Percentiles rank a stretch among this genome's conserved stretches.
Evolutionary conservation across 2,888 invertebrate genomes (phyloP).

Genomic region (Ophraella communa): DNA sequence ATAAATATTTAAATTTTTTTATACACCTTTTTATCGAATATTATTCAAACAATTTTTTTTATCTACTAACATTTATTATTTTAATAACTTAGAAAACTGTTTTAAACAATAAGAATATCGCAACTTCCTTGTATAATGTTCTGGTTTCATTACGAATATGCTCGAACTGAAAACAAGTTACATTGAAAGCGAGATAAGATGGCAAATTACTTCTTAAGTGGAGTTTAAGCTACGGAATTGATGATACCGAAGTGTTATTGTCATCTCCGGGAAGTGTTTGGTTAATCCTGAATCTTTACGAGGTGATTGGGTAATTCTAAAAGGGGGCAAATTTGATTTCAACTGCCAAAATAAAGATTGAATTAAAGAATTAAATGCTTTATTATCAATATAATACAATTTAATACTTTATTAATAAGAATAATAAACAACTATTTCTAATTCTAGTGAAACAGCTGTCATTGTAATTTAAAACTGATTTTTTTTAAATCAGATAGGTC

Average conservation of each 20-base stretch:
- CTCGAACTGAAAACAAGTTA: conserved; percentile 20
- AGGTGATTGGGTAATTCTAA: conserved; percentile 10
- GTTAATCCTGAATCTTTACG: conserved; percentile 11
- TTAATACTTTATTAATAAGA: too few relatives aligned
- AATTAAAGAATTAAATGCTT: too few relatives aligned
- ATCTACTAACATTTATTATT: too few relatives aligned
- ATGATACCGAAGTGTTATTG: conserved; percentile 26
- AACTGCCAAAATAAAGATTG: too few relatives aligned
- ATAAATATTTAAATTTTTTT: too few relatives aligned
- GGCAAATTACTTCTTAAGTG: conserved; percentile 32
- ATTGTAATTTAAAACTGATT: too few relatives aligned
- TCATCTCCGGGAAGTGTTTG: conserved; percentile 19
- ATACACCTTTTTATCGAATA: too few relatives aligned
- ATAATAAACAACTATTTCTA: too few relatives aligned
- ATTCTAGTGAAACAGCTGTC: too few relatives aligned
- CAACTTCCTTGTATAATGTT: conserved; percentile 6
- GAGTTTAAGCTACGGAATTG: conserved; percentile 30
- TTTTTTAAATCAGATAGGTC: too few relatives aligned
- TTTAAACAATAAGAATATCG: neutral
- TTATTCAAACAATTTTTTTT: too few relatives aligned
- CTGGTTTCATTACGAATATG: conserved; percentile 13
- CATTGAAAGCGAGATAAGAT: conserved; percentile 24
- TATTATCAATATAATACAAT: too few relatives aligned
- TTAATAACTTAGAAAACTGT: neutral
- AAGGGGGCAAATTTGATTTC: neutral